A percentile compares a stretch with the other conserved stretches of the same genome.
These are phyloP conservation scores for Botia almorhae DNA, from an alignment of 2,797 vertebrate genomes.

Conservation along the genomic window DNA sequence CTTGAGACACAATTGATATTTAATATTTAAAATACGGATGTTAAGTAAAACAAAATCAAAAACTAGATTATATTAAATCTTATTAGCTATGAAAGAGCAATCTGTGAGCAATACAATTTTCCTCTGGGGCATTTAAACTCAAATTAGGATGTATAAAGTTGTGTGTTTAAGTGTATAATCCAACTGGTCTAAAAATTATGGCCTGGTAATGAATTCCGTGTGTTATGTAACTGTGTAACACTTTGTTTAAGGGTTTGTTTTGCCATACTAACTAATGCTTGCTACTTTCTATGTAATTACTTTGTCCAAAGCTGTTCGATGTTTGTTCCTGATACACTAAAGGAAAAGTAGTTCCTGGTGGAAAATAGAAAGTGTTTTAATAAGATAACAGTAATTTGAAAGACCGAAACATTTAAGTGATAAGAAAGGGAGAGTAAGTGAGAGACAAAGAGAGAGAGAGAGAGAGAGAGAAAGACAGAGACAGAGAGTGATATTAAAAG, in stretches of 20 bases:
- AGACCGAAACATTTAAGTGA: background rate
- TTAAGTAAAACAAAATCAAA: background rate
- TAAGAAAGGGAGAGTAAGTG: background rate
- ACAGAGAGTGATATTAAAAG: background rate
- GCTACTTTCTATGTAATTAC: constrained; percentile 1
- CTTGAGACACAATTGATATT: background rate
- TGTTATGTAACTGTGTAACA: background rate
- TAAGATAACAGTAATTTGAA: constrained; percentile 10
- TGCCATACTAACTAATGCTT: background rate
- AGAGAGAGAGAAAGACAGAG: no score
- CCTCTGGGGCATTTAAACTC: background rate
- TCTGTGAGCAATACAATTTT: background rate
- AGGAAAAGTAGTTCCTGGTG: background rate
- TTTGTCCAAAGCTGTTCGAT: background rate
- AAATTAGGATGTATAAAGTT: background rate
- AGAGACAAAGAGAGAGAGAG: background rate
- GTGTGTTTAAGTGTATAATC: background rate
- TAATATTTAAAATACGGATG: background rate
- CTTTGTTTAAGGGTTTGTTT: constrained; percentile 4
- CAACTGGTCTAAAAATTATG: background rate
- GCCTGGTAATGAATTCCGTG: background rate
- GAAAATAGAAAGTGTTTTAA: constrained; percentile 27
- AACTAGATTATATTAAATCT: background rate
- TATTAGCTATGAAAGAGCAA: background rate
- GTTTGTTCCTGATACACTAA: constrained; percentile 10